Conservation (phyloP, 2,888 invertebrate species). For the Sipha maydis region DNA sequence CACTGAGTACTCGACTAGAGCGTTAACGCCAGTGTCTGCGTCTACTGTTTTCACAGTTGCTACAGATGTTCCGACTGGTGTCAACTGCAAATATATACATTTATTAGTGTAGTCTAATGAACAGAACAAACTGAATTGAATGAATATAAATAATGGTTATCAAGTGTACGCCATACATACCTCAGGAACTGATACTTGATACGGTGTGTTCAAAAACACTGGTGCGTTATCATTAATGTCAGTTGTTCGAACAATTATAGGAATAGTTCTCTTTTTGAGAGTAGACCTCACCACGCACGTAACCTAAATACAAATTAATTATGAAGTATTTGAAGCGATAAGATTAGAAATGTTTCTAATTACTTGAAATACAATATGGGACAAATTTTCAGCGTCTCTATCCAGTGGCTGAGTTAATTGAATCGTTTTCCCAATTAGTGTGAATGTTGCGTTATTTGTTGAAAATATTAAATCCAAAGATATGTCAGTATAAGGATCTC, state of each 20-base stretch:
- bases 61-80: conserved; percentile 86
- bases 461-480: conserved; percentile 82
- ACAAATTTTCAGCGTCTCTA: conserved; percentile 85
- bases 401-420: conserved; percentile 84
- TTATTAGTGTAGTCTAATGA: background rate
- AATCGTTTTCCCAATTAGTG: conserved; percentile 83
- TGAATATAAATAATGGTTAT: background rate
- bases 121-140: background rate
- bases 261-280: conserved; percentile 84
- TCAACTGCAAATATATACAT: conserved; percentile 74
- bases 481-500: conserved; percentile 83
- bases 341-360: conserved; percentile 63
- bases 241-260: conserved; percentile 87
- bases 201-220: conserved; percentile 83
- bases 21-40: conserved; percentile 88
- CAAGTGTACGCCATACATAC: conserved; percentile 70
- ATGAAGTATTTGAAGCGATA: background rate
- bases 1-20: conserved; percentile 86
- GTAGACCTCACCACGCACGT: conserved; percentile 84
- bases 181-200: conserved; percentile 86
- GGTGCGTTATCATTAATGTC: conserved; percentile 93
- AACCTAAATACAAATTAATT: conserved; percentile 72
- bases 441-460: conserved; percentile 81
- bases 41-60: conserved; percentile 84
- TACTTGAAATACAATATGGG: conserved; percentile 90